Evolutionary conservation across 2,888 invertebrate genomes (phyloP).

Genomic region (Halictus ligatus): DNA sequence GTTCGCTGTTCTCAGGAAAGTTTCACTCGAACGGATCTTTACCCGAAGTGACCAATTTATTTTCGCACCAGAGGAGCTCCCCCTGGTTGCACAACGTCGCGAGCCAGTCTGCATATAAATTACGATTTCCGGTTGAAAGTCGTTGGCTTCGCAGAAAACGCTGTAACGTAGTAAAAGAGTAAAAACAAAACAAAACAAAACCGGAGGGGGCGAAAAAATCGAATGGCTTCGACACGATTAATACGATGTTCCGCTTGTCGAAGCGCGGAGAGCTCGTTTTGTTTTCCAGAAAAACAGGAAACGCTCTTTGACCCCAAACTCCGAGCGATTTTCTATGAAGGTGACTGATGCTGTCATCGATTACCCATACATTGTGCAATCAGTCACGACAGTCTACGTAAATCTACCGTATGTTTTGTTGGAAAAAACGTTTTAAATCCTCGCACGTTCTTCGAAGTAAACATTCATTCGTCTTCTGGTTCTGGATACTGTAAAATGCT

Average conservation of each 20-base stretch:
- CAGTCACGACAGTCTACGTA: neutral
- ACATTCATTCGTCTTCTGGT: neutral
- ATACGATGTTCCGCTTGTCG: neutral
- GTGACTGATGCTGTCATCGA: slow-evolving; percentile 4
- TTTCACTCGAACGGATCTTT: neutral
- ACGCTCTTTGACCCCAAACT: slow-evolving; percentile 15
- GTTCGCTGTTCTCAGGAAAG: neutral
- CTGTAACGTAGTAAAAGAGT: neutral
- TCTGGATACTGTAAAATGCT: no score
- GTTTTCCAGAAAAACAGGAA: slow-evolving; percentile 35
- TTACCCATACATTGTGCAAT: neutral
- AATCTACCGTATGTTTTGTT: neutral
- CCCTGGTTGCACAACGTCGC: neutral
- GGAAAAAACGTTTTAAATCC: no score
- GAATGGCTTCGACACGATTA: neutral
- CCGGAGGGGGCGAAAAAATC: neutral
- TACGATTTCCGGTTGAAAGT: slow-evolving; percentile 7
- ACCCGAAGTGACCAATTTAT: slow-evolving; percentile 10
- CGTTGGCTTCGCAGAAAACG: neutral
- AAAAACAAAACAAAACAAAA: neutral
- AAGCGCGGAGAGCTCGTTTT: neutral
- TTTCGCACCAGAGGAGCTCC: neutral
- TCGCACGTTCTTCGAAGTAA: neutral
- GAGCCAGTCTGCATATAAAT: slow-evolving; percentile 20
- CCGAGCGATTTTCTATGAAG: neutral